Percentiles rank a stretch among this genome's conserved stretches.
Evolutionary conservation across 2,113 vertebrate genomes (phyloP).

Genomic region (Ophthalmolycus amberensis): DNA sequence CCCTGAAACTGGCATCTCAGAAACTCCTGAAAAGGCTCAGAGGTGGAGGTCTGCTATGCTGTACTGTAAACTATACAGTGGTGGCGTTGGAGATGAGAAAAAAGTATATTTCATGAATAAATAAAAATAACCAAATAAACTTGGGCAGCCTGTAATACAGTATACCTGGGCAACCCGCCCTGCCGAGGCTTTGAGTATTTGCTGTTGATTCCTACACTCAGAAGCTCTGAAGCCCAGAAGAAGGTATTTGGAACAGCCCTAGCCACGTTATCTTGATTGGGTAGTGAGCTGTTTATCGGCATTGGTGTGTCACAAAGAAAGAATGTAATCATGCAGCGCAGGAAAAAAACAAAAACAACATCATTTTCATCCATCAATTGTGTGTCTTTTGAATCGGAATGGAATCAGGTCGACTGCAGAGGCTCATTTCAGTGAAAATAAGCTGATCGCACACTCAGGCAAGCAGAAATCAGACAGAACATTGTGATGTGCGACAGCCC

Average conservation of each 20-base stretch:
- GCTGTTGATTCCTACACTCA: not conserved
- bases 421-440: conserved; percentile 19
- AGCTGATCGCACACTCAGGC: conserved; percentile 7
- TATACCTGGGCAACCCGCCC: no score
- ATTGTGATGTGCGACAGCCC: not conserved
- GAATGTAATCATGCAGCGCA: not conserved
- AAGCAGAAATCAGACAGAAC: conserved; percentile 21
- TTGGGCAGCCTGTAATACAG: no score
- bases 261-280: not conserved
- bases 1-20: conserved; percentile 34
- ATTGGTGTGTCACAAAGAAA: conserved; percentile 14
- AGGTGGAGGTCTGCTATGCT: conserved; percentile 1
- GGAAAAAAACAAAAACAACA: not conserved
- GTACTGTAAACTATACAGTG: not conserved
- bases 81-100: not conserved
- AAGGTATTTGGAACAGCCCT: not conserved
- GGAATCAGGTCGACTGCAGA: conserved; percentile 13
- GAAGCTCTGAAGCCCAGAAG: not conserved
- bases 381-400: conserved; percentile 29
- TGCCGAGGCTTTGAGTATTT: not conserved
- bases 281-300: not conserved
- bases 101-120: not conserved
- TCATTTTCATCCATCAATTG: conserved; percentile 18
- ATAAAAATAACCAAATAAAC: not conserved
- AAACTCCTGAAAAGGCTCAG: conserved; percentile 12